These are phyloP conservation scores for Drosophila bocki DNA, from an alignment of 1,140 invertebrate genomes.

Conservation along the genomic window DNA sequence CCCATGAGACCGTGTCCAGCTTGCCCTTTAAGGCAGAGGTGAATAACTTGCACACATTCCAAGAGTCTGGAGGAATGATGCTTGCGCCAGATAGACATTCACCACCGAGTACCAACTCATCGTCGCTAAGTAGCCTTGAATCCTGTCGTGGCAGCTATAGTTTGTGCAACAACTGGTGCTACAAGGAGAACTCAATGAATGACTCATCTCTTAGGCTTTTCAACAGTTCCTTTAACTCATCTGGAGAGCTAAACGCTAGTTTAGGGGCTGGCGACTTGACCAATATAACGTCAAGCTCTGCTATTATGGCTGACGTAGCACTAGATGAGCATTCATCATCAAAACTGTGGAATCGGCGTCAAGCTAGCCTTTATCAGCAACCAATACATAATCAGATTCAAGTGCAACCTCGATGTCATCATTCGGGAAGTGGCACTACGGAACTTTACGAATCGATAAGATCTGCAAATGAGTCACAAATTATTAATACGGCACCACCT, in stretches of 20 bases:
- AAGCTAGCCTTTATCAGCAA: conserved; percentile 31
- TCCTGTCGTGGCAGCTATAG: conserved; percentile 27
- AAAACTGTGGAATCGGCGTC: conserved; percentile 69
- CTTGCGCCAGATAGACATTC: conserved; percentile 24
- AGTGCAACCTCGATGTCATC: background rate
- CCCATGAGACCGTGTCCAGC: conserved; percentile 2
- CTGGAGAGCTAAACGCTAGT: conserved; percentile 63
- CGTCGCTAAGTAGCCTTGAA: conserved; percentile 54
- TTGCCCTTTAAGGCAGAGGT: conserved; percentile 41
- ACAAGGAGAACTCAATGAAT: conserved; percentile 64
- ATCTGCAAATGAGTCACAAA: conserved; percentile 78
- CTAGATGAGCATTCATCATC: conserved; percentile 36
- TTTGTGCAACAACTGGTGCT: conserved; percentile 42
- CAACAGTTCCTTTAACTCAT: conserved; percentile 73
- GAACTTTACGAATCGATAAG: conserved; percentile 52
- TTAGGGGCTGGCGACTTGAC: conserved; percentile 35
- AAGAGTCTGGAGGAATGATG: conserved; percentile 11
- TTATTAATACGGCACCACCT: conserved; percentile 84
- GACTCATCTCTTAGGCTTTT: conserved; percentile 58
- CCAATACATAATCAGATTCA: conserved; percentile 3
- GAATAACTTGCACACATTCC: conserved; percentile 28
- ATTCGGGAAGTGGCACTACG: background rate
- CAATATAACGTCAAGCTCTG: conserved; percentile 45
- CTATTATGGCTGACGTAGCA: conserved; percentile 23
- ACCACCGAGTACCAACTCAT: conserved; percentile 34